Percentiles rank a stretch among this genome's conserved stretches.
phyloP scores from a whole-genome alignment of 2,797 vertebrate species.

The Monodelphis domestica region DNA sequence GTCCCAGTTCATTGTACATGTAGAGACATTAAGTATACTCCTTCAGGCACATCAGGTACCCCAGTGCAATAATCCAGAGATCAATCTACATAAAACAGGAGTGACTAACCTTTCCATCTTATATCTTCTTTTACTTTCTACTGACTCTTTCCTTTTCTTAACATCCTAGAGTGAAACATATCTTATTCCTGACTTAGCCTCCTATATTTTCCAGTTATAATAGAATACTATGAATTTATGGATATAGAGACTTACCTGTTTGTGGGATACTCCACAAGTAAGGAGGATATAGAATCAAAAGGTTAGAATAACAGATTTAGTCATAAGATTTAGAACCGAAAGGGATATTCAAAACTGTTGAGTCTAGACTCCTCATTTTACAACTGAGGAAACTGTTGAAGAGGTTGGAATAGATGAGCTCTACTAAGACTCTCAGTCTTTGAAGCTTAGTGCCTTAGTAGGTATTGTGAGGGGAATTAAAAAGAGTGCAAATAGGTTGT shows the following conservation, averaged over 20 bases:
- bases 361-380: not conserved
- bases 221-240: slow-evolving; percentile 9
- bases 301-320: not conserved
- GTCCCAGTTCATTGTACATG: not conserved
- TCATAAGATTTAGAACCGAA: not conserved
- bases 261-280: not conserved
- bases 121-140: slow-evolving; percentile 1
- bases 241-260: not conserved
- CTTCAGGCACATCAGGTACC: slow-evolving; percentile 23
- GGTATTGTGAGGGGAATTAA: not conserved
- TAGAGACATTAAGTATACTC: not conserved
- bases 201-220: not conserved
- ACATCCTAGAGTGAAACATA: not conserved
- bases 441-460: not conserved
- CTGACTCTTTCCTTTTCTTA: not conserved
- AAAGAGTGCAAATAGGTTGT: not conserved
- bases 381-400: not conserved
- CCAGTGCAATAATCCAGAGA: slow-evolving; percentile 15
- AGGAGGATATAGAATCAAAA: not conserved
- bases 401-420: not conserved
- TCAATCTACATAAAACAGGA: not conserved
- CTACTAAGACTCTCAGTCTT: not conserved
- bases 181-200: not conserved
- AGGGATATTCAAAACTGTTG: not conserved
- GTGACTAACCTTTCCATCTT: not conserved